Evolutionary conservation across 2,797 vertebrate species (phyloP).

Genomic region (Ctenopoma kingsleyae): DNA sequence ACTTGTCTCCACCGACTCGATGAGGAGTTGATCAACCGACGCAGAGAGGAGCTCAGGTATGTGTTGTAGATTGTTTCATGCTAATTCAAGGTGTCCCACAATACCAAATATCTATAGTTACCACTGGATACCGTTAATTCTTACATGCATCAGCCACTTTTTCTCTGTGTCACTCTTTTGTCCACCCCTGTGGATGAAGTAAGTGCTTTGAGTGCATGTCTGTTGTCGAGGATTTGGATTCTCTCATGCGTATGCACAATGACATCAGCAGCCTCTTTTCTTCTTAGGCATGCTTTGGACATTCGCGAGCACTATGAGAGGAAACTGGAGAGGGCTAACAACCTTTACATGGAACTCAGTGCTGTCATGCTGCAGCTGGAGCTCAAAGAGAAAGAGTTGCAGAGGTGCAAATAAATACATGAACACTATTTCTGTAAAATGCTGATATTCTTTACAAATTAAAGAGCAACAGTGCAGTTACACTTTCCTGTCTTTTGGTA

Average conservation of each 20-base stretch:
- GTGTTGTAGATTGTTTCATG: constrained; percentile 5
- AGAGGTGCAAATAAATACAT: constrained; percentile 81
- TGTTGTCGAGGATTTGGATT: constrained; percentile 52
- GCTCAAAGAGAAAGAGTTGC: constrained; percentile 94
- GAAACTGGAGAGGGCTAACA: constrained; percentile 95
- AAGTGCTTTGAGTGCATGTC: constrained; percentile 49
- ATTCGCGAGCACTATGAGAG: constrained; percentile 97
- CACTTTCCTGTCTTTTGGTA: constrained; percentile 9
- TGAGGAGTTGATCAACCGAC: constrained; percentile 93
- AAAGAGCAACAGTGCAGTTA: constrained; percentile 1
- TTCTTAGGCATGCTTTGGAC: constrained; percentile 92
- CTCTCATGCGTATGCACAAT: constrained; percentile 63
- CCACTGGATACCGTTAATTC: constrained; percentile 6
- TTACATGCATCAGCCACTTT: constrained; percentile 27
- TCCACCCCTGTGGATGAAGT: constrained; percentile 29
- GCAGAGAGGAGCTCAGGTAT: constrained; percentile 95
- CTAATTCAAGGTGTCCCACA: not conserved
- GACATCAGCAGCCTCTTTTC: constrained; percentile 64
- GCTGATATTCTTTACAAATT: not conserved
- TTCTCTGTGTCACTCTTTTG: constrained; percentile 41
- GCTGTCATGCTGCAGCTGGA: constrained; percentile 97
- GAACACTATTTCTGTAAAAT: constrained; percentile 13
- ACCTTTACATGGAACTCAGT: constrained; percentile 97
- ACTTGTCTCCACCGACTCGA: constrained; percentile 95
- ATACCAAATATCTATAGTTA: constrained; percentile 1